Evolutionary conservation across 2,113 vertebrate genomes (phyloP), one percentile per base, ranked within the genome.

Genomic region (Antechinus flavipes): DNA sequence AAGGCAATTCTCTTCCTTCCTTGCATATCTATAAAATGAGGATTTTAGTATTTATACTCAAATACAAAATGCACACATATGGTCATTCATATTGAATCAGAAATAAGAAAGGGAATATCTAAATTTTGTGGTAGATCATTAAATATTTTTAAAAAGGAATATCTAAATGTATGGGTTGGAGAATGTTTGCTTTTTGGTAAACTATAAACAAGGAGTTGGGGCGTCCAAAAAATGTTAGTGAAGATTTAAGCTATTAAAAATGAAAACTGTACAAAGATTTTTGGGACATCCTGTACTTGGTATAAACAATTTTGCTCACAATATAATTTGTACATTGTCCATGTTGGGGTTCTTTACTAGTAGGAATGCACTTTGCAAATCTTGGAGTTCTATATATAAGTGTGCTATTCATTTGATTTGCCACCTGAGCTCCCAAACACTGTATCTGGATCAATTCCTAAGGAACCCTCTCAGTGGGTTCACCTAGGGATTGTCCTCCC

Each of bases 371-470:
- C 19, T 84, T 84, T 42, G 19, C 23, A 84, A 42, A 84, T 42
- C n/a, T 42, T 84, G 68, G n/a, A 42, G n/a, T 84, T 6, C n/a
- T 84, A 84, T 42, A 26, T 42, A 19, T 19, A 84, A 84, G 93
- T 52, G 26, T 54, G 26, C 55, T 95, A 23, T 96, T 92, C 84
- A 94, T 95, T 97, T 96, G 94, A 26, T 97, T 97, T 90, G 47
- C 55, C 91, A 35, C 94, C 91, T 61, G 93, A 96, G 95, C 95
- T 96, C 94, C 93, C 12, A 91, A 92, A 76, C 90, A 90, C 25
- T 92, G 26, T 90, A 16, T 93, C 90, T 92, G 46, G 91, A 52
- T 93, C 91, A 84, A 54, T 92, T 90, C n/a, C 94, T 11, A 26
- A 47, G 93, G 92, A 93, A 95, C 49, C 35, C 49, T 54, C 61